Base-by-base conservation (phyloP, 1,140 invertebrate species). In the Atopsyche davidsoni region DNA sequence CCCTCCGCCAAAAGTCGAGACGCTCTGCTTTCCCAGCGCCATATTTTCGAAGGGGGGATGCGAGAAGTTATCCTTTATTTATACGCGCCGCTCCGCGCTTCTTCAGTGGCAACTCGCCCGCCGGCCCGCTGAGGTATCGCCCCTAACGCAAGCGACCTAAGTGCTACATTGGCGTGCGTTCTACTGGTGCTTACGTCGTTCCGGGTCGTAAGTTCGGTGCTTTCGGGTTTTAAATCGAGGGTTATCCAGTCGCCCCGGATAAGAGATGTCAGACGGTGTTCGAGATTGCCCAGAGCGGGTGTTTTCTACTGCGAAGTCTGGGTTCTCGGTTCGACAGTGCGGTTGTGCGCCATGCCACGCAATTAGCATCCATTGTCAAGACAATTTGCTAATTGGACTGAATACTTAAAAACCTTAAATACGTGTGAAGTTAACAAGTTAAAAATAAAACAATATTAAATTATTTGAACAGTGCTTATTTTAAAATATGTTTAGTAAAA, bases 1-100 rank as follows among this genome's bases (percentile, higher is more conserved):
- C 47, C 38, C 39, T 32, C 38, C 21, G 19, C 32, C 19, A 1
- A 11, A n/a, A n/a, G n/a, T 13, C 23, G 18, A 34, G 47, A 19
- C 38, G 38, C 25, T 19, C 10, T 50, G 28, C 47, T 43, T 35
- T 19, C 10, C 18, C 18, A 53, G 23, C 54, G 49, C 54, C 54
- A 57, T 57, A 53, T 48, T 56, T 49, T 32, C 13, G 36, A 18
- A 45, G 31, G 17, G 39, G 36, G 46, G 41, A 19, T 45, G 55
- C 24, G 13, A 34, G 16, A 18, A 34, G 16, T 52, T 45, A 51
- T 52, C 42, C 47, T 56, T 56, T 56, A 56, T 56, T 56, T 56
- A 56, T 56, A 47, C n/a, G 44, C 43, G 22, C 38, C 42, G 32
- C 35, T 22, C 18, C 22, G 31, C 34, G 35, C 13, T n/a, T 21